Percentiles rank a stretch among this genome's conserved stretches.
Conservation (phyloP, 2,888 invertebrate species). For the Physocephala rufipes region DNA sequence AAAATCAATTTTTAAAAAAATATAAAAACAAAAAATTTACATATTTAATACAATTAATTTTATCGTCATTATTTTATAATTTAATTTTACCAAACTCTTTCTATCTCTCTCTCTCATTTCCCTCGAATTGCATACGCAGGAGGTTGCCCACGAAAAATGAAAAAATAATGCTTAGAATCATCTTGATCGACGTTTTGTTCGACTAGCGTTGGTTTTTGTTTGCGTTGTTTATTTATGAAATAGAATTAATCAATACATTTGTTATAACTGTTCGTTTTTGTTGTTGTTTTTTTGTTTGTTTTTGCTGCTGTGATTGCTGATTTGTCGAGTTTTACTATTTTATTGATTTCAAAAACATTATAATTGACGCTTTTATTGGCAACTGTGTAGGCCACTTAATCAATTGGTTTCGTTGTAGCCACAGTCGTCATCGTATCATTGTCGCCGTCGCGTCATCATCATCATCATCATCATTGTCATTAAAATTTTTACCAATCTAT, state of each 20-base stretch:
- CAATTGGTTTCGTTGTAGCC: conserved; percentile 9
- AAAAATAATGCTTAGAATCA: conserved; percentile 19
- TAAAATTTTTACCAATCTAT: background rate
- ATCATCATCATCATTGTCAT: background rate
- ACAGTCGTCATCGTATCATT: background rate
- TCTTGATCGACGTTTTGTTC: background rate
- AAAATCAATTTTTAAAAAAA: too few relatives aligned
- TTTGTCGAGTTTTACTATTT: background rate
- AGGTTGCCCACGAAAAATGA: too few relatives aligned
- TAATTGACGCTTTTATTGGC: conserved; percentile 26
- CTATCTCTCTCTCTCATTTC: too few relatives aligned
- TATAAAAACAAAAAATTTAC: too few relatives aligned
- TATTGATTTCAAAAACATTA: conserved; percentile 3
- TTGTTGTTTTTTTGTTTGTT: background rate
- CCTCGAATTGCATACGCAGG: too few relatives aligned
- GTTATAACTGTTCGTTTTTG: conserved; percentile 11
- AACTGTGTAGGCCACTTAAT: conserved; percentile 29
- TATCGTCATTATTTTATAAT: too few relatives aligned
- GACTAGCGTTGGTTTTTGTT: conserved; percentile 16
- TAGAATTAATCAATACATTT: background rate
- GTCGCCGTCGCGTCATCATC: background rate
- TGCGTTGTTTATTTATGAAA: conserved; percentile 22
- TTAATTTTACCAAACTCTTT: too few relatives aligned
- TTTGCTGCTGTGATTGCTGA: conserved; percentile 21
- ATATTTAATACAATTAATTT: too few relatives aligned